Evolutionary conservation across 2,888 invertebrate species (phyloP).

Genomic region (Nephrotoma guestfalica): DNA sequence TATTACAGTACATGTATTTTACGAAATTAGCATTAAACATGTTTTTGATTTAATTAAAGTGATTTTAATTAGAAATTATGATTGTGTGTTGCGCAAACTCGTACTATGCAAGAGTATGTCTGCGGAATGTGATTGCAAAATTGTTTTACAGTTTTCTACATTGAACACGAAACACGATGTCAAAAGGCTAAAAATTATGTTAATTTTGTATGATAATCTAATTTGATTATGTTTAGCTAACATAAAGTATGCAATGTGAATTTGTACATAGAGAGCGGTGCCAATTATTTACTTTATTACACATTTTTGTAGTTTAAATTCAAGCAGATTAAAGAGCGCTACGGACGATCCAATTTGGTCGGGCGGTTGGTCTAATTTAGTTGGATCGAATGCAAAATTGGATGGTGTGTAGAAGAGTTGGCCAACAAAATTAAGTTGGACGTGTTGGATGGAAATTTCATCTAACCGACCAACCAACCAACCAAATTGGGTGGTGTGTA

Average conservation of each 20-base stretch:
- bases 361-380: no score
- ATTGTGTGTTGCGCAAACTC: not conserved
- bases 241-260: not conserved
- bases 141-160: not conserved
- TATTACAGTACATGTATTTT: not conserved
- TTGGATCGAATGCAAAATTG: no score
- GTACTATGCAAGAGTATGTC: not conserved
- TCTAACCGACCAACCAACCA: no score
- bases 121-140: not conserved
- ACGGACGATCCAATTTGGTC: no score
- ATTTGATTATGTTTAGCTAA: not conserved
- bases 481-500: no score
- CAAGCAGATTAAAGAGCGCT: no score
- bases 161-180: not conserved
- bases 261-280: no score
- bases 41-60: not conserved
- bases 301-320: no score
- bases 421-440: no score
- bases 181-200: not conserved
- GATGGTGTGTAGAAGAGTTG: no score
- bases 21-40: not conserved
- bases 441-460: no score
- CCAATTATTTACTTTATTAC: no score
- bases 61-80: not conserved
- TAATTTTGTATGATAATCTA: not conserved